Evolutionary conservation across 2,113 vertebrate genomes (phyloP).

Genomic region (Pseudopipra pipra): DNA sequence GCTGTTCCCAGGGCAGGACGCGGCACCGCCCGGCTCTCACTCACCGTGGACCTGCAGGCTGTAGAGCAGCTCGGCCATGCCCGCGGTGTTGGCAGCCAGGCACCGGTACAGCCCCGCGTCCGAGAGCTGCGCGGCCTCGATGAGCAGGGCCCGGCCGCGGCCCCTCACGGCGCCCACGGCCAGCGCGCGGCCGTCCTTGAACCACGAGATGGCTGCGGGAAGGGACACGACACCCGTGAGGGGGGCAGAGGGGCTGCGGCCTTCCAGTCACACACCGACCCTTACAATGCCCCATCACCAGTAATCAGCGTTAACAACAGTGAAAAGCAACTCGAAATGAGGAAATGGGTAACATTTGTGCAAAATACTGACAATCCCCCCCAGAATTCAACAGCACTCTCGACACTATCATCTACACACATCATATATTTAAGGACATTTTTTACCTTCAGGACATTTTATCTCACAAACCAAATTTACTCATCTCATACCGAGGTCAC

Average conservation of each 20-base stretch:
- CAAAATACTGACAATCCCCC: not conserved
- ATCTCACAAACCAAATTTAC: not conserved
- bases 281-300: rapidly evolving
- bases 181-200: conserved; percentile 70
- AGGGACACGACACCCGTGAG: not conserved
- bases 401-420: not conserved
- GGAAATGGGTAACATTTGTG: rapidly evolving
- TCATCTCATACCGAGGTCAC: not conserved
- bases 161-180: not conserved
- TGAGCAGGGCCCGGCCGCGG: not conserved
- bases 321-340: not conserved
- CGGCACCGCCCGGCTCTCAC: not conserved
- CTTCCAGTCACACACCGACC: not conserved
- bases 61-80: conserved; percentile 82
- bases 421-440: not conserved
- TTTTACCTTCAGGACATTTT: too few relatives aligned
- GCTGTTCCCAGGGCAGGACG: not conserved
- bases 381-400: not conserved
- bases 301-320: rapidly evolving
- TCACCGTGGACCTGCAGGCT: conserved; percentile 90
- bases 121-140: conserved; percentile 77
- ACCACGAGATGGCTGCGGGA: conserved; percentile 84
- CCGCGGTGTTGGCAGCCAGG: conserved; percentile 85
- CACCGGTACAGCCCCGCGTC: conserved; percentile 90
- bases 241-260: rapidly evolving